A percentile compares a stretch with the other conserved stretches of the same genome.
Evolutionary conservation across 2,888 invertebrate species (phyloP).

Genomic region (Rhaphigaster nebulosa): DNA sequence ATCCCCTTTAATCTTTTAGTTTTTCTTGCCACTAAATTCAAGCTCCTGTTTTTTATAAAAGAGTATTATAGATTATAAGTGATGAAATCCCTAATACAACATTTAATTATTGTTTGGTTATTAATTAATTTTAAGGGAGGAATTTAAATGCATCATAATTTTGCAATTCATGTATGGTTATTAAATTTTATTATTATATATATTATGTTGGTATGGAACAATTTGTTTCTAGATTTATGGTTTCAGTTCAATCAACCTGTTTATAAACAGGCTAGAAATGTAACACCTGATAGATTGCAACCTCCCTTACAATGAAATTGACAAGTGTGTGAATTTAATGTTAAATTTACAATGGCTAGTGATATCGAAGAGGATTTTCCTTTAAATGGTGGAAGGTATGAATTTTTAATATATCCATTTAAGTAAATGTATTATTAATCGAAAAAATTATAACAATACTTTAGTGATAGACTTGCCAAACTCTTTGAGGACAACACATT

Average conservation of each 20-base stretch:
- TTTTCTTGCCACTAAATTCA: neutral
- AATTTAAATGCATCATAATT: neutral
- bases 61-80: neutral
- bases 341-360: slow-evolving; percentile 22
- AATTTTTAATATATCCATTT: neutral
- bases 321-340: neutral
- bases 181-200: neutral
- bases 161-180: neutral
- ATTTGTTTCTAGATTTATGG: neutral
- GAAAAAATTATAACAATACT: neutral
- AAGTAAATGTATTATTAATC: neutral
- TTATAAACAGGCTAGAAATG: neutral
- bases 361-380: slow-evolving; percentile 58
- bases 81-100: accelerated
- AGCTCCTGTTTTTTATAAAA: neutral
- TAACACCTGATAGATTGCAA: slow-evolving; percentile 38
- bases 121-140: neutral
- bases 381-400: slow-evolving; percentile 58
- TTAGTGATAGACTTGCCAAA: slow-evolving; percentile 56
- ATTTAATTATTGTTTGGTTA: neutral
- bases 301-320: slow-evolving; percentile 48
- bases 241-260: neutral
- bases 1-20: neutral
- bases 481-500: slow-evolving; percentile 57
- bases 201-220: neutral